These are phyloP conservation scores for Bombus ignitus DNA, from an alignment of 1,140 invertebrate genomes.

Conservation along the genomic window DNA sequence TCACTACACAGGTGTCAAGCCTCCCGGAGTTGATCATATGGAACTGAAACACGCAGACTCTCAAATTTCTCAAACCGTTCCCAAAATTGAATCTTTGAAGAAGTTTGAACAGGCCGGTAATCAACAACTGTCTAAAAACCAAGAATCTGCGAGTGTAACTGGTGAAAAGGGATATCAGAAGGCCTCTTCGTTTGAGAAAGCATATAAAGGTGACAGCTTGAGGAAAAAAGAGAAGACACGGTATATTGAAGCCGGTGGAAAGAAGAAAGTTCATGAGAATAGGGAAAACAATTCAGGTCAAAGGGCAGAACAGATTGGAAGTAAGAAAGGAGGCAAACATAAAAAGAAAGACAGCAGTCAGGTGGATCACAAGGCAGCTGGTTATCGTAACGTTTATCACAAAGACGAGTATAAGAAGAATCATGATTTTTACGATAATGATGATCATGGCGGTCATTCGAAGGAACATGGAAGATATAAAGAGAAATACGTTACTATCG, in stretches of 20 bases:
- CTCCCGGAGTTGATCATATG: slow-evolving; percentile 79
- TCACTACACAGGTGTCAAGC: slow-evolving; percentile 72
- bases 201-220: slow-evolving; percentile 61
- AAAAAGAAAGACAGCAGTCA: slow-evolving; percentile 85
- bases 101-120: neutral
- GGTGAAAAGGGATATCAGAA: slow-evolving; percentile 62
- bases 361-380: slow-evolving; percentile 86
- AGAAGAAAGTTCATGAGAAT: slow-evolving; percentile 28
- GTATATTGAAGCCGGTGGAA: slow-evolving; percentile 33
- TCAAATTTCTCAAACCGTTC: neutral
- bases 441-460: slow-evolving; percentile 72
- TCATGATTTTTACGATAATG: slow-evolving; percentile 85
- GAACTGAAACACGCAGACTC: slow-evolving; percentile 65
- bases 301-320: slow-evolving; percentile 56
- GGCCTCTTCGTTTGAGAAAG: slow-evolving; percentile 66
- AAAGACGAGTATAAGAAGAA: slow-evolving; percentile 83
- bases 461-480: slow-evolving; percentile 75
- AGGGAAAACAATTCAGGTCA: slow-evolving; percentile 51
- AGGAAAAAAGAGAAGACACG: slow-evolving; percentile 58
- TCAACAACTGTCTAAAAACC: neutral
- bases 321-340: slow-evolving; percentile 82
- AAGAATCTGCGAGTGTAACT: slow-evolving; percentile 10
- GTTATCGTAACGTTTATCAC: slow-evolving; percentile 88
- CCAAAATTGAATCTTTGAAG: neutral
- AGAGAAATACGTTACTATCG: slow-evolving; percentile 63